A percentile compares a stretch with the other conserved stretches of the same genome.
These are phyloP conservation scores for Enteromius fasciolatus DNA, from an alignment of 2,797 vertebrate species.

Conservation along the genomic window DNA sequence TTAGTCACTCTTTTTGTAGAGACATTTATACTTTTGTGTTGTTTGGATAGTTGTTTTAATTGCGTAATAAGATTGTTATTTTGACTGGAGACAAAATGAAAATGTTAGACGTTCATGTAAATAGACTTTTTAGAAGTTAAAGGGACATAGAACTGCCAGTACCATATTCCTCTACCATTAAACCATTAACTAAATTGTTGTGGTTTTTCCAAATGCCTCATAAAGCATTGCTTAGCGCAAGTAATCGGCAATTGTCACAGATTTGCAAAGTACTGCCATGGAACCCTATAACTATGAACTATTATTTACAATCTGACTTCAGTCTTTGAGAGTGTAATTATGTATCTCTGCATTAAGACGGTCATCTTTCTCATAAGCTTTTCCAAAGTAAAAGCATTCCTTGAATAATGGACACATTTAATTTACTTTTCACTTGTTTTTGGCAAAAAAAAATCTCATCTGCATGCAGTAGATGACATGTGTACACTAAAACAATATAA, in stretches of 20 bases:
- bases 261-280: neutral
- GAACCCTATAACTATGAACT: constrained; percentile 14
- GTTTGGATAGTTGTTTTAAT: neutral
- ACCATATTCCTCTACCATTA: constrained; percentile 39
- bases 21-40: constrained; percentile 24
- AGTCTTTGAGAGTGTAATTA: neutral
- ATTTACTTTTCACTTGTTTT: neutral
- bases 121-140: constrained; percentile 25
- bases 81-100: constrained; percentile 16
- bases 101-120: constrained; percentile 32
- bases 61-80: neutral
- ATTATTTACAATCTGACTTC: constrained; percentile 3
- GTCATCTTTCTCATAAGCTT: neutral
- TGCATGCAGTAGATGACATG: constrained; percentile 4
- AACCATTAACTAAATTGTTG: constrained; percentile 37
- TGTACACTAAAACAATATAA: neutral
- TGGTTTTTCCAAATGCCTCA: constrained; percentile 29
- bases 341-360: neutral
- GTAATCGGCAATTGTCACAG: constrained; percentile 9
- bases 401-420: neutral
- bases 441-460: neutral
- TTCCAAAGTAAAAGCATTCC: neutral
- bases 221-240: constrained; percentile 24
- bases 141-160: constrained; percentile 47
- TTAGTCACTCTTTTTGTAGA: constrained; percentile 36